Conservation (phyloP, 2,113 vertebrate genomes). For the Erythrocercus mccallii region DNA sequence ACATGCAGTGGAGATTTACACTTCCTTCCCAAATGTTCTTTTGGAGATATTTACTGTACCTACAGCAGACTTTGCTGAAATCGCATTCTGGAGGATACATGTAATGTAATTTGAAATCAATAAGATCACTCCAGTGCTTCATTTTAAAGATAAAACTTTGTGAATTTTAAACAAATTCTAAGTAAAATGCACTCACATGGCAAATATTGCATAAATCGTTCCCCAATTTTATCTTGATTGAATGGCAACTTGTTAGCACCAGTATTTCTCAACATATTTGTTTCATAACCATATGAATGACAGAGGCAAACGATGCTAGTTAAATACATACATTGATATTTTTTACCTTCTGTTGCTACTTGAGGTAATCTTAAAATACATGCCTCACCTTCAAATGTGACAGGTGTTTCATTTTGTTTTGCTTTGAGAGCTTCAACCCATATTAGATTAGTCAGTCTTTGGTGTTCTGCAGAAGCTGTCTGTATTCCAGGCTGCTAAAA, state of each 20-base stretch:
- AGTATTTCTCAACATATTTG: background rate
- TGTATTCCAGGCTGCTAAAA: slow-evolving; percentile 30
- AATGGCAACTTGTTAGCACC: background rate
- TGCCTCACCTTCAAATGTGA: slow-evolving; percentile 14
- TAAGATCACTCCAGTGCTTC: background rate
- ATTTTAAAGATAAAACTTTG: background rate
- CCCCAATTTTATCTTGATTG: slow-evolving; percentile 1
- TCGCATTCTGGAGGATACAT: background rate
- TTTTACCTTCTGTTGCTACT: slow-evolving; percentile 54
- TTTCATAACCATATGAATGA: slow-evolving; percentile 26
- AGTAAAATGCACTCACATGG: background rate
- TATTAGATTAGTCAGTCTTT: slow-evolving; percentile 23
- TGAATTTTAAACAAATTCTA: slow-evolving; percentile 26
- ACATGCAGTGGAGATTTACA: background rate
- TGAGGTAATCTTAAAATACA: slow-evolving; percentile 27
- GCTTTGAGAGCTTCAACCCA: background rate
- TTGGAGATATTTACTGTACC: slow-evolving; percentile 32
- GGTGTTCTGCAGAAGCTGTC: slow-evolving; percentile 3
- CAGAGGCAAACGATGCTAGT: slow-evolving; percentile 22
- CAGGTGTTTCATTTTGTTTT: background rate
- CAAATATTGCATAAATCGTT: background rate
- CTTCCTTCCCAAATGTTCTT: background rate
- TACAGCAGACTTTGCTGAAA: slow-evolving; percentile 29
- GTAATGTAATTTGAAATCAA: slow-evolving; percentile 34
- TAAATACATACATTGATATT: slow-evolving; percentile 28